Evolutionary conservation across 2,888 invertebrate genomes (phyloP), one percentile per base, ranked within the genome.

Genomic region (Cephus runcator): DNA sequence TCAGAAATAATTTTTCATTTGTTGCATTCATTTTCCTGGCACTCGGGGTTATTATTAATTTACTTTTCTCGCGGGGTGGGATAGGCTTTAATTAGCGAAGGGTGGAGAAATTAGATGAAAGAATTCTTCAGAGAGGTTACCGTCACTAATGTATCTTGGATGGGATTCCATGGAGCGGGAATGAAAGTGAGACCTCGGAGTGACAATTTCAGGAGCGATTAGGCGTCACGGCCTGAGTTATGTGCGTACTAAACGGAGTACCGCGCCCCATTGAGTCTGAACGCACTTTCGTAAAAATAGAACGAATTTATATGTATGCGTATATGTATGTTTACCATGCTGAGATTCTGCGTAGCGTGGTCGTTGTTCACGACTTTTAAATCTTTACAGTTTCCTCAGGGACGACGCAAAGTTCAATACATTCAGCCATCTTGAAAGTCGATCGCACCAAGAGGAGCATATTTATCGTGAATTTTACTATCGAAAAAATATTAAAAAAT

Each of bases 151-250:
- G 87, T 84, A 86, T 85, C 87, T 85, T 80, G 85, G 84, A 88
- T 86, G 85, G 83, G 86, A 87, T 86, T 83, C 77, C 80, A 75
- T 75, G 36, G 75, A 71, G 79, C 36, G 80, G 73, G 69, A 81
- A 83, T 83, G 81, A 86, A 84, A 86, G 89, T 88, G 87, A 88
- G 89, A 88, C 83, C 85, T 88, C 86, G 85, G 84, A 84, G 85
- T 90, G 90, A 90, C 90, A 90, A 90, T 90, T 89, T 90, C 90
- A 89, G 86, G 88, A 90, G 89, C 90, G 90, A 91, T 91, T 91
- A 90, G 89, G 88, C 90, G 90, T 90, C 90, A 87, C 88, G 89
- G 84, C 86, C 85, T 90, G 90, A 91, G 87, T 91, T 91, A 90
- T 88, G 87, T 86, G 81, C 82, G 85, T 87, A 88, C 88, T 89